Evolutionary conservation across 2,797 vertebrate genomes (phyloP), one percentile per base, ranked within the genome.

Genomic region (Eutrigla gurnardus): DNA sequence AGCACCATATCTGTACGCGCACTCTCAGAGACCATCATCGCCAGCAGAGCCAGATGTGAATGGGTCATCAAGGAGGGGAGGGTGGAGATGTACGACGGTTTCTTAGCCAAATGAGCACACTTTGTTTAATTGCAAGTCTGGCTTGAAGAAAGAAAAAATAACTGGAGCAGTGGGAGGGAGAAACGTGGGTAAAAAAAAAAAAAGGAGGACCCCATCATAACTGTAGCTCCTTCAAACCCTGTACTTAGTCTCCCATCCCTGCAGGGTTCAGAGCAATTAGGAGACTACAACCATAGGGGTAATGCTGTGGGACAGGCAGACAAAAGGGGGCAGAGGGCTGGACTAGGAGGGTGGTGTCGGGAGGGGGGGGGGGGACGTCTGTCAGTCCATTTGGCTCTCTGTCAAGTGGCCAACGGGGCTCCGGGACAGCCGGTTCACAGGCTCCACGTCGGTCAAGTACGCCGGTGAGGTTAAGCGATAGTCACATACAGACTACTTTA

Each of bases 221-320:
- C 81, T 72, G 65, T 73, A 75, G 83, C 83, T 80, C 74, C 81
- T 88, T 88, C 86, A 77, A 87, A 86, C 45, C 77, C 78, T 32
- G 71, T 42, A 77, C 81, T 83, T 80, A 76, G 84, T 80, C 86
- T 80, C 68, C 68, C 77, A 66, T 84, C 90, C 85, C 91, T 75
- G 86, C 89, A 80, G 92, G 88, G 81, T 89, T 86, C 87, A 73
- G 80, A 92, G 90, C 92, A 94, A 94, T 95, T 95, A 94, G 91
- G 89, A 88, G 82, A 72, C 81, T 84, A 91, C 85, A 87, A 88
- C 85, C 90, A 90, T 78, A 85, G 87, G 81, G 80, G 86, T 94
- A 93, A 94, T 93, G 88, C 89, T 93, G 83, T 78, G 59, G 86
- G 93, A 93, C 92, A 94, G 88, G 83, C 90, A 88, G 82, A 95